A percentile compares a stretch with the other conserved stretches of the same genome.
Evolutionary conservation across 2,113 vertebrate genomes (phyloP).

Genomic region (Albula goreensis): DNA sequence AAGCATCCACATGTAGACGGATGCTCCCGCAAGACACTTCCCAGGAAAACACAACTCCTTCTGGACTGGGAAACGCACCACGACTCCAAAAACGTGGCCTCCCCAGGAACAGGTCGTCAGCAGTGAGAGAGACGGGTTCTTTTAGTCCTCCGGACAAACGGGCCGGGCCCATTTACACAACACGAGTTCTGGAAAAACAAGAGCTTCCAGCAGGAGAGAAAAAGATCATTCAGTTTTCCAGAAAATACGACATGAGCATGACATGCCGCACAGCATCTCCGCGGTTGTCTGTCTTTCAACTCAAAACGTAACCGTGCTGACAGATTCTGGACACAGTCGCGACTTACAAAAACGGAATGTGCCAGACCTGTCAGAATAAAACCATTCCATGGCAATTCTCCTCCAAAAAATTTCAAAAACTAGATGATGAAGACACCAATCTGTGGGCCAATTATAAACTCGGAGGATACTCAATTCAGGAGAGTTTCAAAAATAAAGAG

Average conservation of each 20-base stretch:
- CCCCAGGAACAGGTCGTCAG: not conserved
- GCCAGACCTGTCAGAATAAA: slow-evolving; percentile 14
- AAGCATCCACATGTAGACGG: slow-evolving; percentile 9
- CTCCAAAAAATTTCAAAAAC: slow-evolving; percentile 10
- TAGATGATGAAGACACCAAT: slow-evolving; percentile 2
- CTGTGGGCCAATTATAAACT: not conserved
- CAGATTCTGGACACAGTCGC: not conserved
- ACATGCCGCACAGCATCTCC: not conserved
- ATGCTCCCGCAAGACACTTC: not conserved
- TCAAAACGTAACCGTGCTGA: not conserved
- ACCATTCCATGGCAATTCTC: not conserved
- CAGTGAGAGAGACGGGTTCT: slow-evolving; percentile 7
- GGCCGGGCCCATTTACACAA: not conserved
- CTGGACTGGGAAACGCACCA: not conserved
- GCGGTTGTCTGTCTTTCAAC: not conserved
- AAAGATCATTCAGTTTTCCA: not conserved
- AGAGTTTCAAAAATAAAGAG: slow-evolving; percentile 23
- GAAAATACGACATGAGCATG: not conserved
- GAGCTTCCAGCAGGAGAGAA: not conserved
- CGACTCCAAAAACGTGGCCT: not conserved
- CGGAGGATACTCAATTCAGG: not conserved
- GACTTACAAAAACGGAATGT: slow-evolving; percentile 22
- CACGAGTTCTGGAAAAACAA: slow-evolving; percentile 6
- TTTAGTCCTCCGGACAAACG: not conserved
- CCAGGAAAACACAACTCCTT: not conserved